Base-by-base conservation (phyloP, 1,140 invertebrate genomes). In the Artemia franciscana region DNA sequence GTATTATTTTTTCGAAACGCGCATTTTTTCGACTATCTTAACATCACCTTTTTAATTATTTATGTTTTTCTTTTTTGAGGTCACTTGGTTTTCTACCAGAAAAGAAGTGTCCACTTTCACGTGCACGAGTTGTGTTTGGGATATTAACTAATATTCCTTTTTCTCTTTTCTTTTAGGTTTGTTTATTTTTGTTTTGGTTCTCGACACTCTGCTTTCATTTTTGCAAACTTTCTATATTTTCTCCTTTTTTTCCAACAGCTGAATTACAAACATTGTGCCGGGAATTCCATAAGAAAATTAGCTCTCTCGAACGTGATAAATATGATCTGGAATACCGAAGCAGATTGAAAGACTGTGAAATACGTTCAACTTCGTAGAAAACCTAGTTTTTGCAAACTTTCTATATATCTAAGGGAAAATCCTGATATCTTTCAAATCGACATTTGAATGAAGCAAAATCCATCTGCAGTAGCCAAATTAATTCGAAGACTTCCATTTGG, bases 241-340 rank as follows among this genome's bases (percentile, higher is more conserved):
- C 57, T 66, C 66, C 63, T 69, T 61, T 67, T 30, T 72, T 72
- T 78, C 74, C 82, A 86, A 78, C 84, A 96, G 92, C 88, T 77
- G 88, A 91, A 80, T 83, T 97, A 74, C 86, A 92, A 80, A 88
- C 88, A 77, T 83, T 97, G 79, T 91, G 88, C 83, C 84, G 85
- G 80, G 83, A 88, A 78, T 88, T 94, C 79, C 90, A 93, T 83
- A 79, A 85, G 76, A 85, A 84, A 80, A 80, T 95, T 77, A 82
- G 79, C 75, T 75, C 78, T 71, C 84, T 98, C 75, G 93, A 98
- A 81, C 87, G 87, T 78, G 88, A 91, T 82, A 95, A 96, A 80
- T 98, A 86, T 82, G 94, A 98, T 82, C 85, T 97, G 83, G 94
- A 98, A 82, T 83, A 88, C 78, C 83, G 84, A 78, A 87, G 88